Percentiles rank a stretch among this genome's conserved stretches.
phyloP scores from a whole-genome alignment of 2,113 vertebrate species.

The Dinomys branickii region DNA sequence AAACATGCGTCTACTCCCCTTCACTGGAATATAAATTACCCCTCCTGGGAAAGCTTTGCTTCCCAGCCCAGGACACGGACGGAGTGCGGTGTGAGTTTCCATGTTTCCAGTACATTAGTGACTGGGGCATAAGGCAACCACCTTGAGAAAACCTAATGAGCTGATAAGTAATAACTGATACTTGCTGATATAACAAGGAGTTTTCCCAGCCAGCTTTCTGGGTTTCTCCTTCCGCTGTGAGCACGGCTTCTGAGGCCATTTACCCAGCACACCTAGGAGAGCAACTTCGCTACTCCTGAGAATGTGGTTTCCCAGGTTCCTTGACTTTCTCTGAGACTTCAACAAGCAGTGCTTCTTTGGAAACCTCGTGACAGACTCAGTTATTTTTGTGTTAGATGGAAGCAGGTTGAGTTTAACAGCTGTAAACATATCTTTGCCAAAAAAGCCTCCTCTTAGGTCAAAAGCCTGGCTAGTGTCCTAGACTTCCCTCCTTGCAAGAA shows the following conservation, averaged over 20 bases:
- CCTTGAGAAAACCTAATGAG: not conserved
- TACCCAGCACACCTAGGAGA: not conserved
- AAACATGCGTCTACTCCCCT: not conserved
- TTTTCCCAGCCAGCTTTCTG: not conserved
- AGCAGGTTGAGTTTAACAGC: slow-evolving; percentile 4
- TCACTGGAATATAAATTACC: not conserved
- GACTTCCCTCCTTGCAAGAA: not conserved
- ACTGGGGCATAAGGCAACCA: not conserved
- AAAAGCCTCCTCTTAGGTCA: not conserved
- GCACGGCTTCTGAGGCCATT: not conserved
- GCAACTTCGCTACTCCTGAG: not conserved
- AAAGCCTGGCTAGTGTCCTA: not conserved
- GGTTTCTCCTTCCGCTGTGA: not conserved
- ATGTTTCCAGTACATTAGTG: not conserved
- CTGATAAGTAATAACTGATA: not conserved
- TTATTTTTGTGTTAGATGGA: not conserved
- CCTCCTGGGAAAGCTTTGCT: not conserved
- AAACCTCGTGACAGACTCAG: not conserved
- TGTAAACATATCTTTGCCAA: not conserved
- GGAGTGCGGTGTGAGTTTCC: not conserved
- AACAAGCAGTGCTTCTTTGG: not conserved
- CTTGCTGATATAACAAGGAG: not conserved
- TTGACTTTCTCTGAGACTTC: not conserved
- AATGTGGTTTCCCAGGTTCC: too few species aligned
- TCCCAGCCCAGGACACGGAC: not conserved